Base-by-base conservation (phyloP, 2,113 vertebrate species). In the Trogon surrucura region DNA sequence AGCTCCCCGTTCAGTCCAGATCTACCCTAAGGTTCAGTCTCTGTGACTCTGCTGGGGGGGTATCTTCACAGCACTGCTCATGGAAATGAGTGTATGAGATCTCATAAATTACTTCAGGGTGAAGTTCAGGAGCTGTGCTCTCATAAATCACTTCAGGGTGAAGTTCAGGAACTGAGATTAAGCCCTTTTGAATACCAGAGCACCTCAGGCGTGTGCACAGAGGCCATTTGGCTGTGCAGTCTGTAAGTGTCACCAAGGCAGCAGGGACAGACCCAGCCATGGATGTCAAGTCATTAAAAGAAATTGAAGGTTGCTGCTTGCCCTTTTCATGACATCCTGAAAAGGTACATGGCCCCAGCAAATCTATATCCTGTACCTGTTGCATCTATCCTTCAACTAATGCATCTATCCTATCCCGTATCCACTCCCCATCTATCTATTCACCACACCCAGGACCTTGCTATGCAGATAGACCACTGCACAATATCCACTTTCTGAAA, bases 381-480 rank as follows among this genome's bases (percentile, higher is more conserved):
- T 38, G 12, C 20, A 48, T 20, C 38, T 19, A 2, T 34, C 62
- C 64, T 2, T 0, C 45, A 47, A 0, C 1, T 27, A 27, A 11
- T 47, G 13, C 25, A 27, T 18, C 0, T 0, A 21, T 51, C n/a
- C 57, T 30, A 3, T 16, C 32, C 29, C 0, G 0, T 30, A 51
- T 5, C 23, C 60, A 1, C 2, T 50, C 50, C 50, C 4, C 16
- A 71, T 1, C 30, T n/a, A 16, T 2, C 47, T 44, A 5, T 7
- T 60, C 45, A 5, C 23, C 6, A 2, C 3, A 6, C 22, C 10
- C 34, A 82, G 53, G 5, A n/a, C 18, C 34, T 34, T n/a, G 11
- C 44, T 13, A 2, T 19, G 30, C 23, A 48, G 36, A 22, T 7
- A 41, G 21, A 82, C 53, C 19, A 13, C 44, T 11, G 21, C 21